Percentiles rank a stretch among this genome's conserved stretches.
These are phyloP conservation scores for Phaethornis superciliosus DNA, from an alignment of 2,113 vertebrate genomes.

Conservation along the genomic window DNA sequence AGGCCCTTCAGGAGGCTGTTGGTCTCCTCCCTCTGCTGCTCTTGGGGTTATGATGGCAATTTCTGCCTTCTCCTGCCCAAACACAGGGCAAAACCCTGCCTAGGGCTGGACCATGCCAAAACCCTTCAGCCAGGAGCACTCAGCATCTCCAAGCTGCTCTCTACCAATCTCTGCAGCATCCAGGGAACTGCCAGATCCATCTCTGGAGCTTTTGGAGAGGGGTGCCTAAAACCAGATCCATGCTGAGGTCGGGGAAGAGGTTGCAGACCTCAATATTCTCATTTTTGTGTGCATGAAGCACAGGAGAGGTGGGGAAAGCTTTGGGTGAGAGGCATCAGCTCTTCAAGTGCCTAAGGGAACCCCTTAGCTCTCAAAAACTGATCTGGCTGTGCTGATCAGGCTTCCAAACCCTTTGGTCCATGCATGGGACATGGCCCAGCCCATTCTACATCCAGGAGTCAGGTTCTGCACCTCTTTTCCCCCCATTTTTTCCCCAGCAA, in stretches of 20 bases:
- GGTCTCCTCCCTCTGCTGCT: background rate
- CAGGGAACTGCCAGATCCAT: background rate
- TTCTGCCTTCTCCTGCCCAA: accelerated
- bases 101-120: background rate
- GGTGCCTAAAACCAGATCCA: background rate
- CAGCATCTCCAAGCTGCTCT: background rate
- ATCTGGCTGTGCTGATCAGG: accelerated
- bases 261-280: background rate
- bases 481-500: background rate
- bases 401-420: background rate
- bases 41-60: background rate
- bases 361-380: background rate
- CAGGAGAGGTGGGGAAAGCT: background rate
- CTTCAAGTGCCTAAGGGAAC: background rate
- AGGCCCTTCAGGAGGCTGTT: background rate
- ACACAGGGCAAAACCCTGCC: background rate
- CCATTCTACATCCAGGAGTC: background rate
- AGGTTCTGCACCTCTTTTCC: background rate
- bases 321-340: background rate
- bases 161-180: background rate
- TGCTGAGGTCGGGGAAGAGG: background rate
- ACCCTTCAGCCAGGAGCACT: background rate
- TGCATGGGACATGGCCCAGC: accelerated
- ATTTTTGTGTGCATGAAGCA: background rate
- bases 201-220: background rate